Base-by-base conservation (phyloP, 2,797 vertebrate species). In the Micromesistius poutassou region DNA sequence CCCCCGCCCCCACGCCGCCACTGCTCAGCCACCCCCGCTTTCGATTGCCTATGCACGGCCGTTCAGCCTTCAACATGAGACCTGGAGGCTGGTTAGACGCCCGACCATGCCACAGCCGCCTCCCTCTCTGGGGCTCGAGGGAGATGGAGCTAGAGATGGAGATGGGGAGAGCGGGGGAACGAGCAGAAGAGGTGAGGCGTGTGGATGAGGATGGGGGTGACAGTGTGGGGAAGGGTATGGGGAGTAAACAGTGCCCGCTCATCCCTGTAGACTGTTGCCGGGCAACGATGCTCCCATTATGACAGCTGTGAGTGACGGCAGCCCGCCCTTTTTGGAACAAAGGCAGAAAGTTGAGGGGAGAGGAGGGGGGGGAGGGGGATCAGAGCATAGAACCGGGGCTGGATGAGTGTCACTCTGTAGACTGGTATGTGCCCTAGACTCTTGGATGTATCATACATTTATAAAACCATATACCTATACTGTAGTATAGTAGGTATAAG, bases 201-300 rank as follows among this genome's bases (percentile, higher is more conserved):
- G 85, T 1, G 30, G 30, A 30, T 71, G 14, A 22, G 33, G 31
- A 13, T 1, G 71, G 14, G 74, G 74, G 38, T 42, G 81, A 82
- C 81, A 76, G 81, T 82, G 87, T 77, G 86, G 85, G 87, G 83
- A 74, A 22, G 46, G 16, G 46, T 50, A 50, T 0, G 16, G 79
- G 87, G 85, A 87, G 87, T 86, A 90, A 90, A 92, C 87, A 87
- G 82, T 38, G 78, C 77, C 85, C 87, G 78, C 13, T 78, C 86
- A 87, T 89, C 90, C 80, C 75, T 87, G 79, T 40, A 76, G 62
- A 85, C 85, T 83, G 92, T 94, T 93, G 91, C 93, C 90, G 92
- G 91, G 92, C 90, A 91, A 93, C 91, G 87, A 88, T 85, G 88
- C 89, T 85, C 62, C 83, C 84, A 84, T 82, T 80, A 86, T 86